Conservation (phyloP, 2,113 vertebrate genomes). For the Percopsis transmontana region DNA sequence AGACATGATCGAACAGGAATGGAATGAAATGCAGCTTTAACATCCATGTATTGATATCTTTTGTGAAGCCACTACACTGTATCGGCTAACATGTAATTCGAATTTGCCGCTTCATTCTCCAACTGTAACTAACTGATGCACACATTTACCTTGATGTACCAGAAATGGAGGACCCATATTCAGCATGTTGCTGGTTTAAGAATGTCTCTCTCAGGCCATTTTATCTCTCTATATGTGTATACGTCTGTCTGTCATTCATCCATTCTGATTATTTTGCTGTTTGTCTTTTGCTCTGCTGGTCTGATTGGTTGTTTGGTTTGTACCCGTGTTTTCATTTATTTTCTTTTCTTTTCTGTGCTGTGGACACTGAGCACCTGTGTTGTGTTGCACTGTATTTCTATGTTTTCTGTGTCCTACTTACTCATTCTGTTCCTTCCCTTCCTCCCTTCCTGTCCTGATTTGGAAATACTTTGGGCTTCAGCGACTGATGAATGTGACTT, state of each 20-base stretch:
- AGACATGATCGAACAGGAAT: not conserved
- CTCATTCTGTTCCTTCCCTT: slow-evolving; percentile 65
- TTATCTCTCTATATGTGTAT: slow-evolving; percentile 55
- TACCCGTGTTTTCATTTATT: slow-evolving; percentile 31
- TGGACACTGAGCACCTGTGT: slow-evolving; percentile 38
- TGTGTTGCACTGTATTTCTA: slow-evolving; percentile 47
- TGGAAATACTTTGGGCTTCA: slow-evolving; percentile 75
- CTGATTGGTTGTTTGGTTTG: slow-evolving; percentile 40
- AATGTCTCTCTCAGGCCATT: slow-evolving; percentile 35
- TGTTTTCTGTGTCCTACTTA: slow-evolving; percentile 52
- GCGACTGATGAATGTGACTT: slow-evolving; percentile 27
- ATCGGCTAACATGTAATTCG: slow-evolving; percentile 45
- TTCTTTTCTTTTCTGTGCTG: slow-evolving; percentile 32
- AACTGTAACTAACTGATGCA: slow-evolving; percentile 14
- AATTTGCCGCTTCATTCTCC: slow-evolving; percentile 17
- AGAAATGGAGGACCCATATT: slow-evolving; percentile 7
- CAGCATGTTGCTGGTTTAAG: slow-evolving; percentile 45
- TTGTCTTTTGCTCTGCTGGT: slow-evolving; percentile 33
- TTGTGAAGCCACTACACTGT: slow-evolving; percentile 21
- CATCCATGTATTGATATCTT: not conserved
- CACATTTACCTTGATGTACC: not conserved
- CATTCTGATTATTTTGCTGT: slow-evolving; percentile 34
- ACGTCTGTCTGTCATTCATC: slow-evolving; percentile 51
- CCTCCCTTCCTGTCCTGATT: slow-evolving; percentile 70
- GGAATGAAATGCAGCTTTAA: not conserved